Percentiles rank a stretch among this genome's conserved stretches.
Conservation (phyloP, 1,140 invertebrate species). For the Whitmania pigra region DNA sequence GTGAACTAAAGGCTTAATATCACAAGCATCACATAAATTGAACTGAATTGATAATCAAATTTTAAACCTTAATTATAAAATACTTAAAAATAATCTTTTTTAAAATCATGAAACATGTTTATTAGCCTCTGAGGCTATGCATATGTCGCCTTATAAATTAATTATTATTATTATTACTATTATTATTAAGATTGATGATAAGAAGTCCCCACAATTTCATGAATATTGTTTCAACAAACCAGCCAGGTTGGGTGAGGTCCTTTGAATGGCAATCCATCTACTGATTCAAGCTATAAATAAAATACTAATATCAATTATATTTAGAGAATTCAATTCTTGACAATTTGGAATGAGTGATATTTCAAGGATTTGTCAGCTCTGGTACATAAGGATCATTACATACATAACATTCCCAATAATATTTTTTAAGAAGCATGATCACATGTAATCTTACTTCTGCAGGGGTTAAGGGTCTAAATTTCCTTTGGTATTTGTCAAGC, state of each 20-base stretch:
- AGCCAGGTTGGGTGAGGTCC: conserved; percentile 9
- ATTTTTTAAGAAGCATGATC: not conserved
- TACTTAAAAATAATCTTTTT: too few relatives aligned
- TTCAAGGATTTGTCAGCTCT: not conserved
- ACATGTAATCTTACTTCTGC: not conserved
- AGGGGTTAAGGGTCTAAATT: not conserved
- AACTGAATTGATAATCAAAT: too few relatives aligned
- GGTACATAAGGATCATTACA: not conserved
- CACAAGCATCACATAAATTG: too few relatives aligned
- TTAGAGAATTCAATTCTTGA: not conserved
- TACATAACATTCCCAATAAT: too few relatives aligned
- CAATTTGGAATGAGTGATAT: not conserved
- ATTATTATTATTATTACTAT: too few relatives aligned
- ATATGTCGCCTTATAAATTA: too few relatives aligned
- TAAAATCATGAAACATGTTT: too few relatives aligned
- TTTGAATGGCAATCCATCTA: conserved; percentile 3
- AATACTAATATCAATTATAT: not conserved
- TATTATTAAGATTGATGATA: too few relatives aligned
- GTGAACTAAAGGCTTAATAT: too few relatives aligned
- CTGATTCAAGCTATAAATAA: not conserved
- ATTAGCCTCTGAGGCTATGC: too few relatives aligned
- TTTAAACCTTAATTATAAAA: too few relatives aligned
- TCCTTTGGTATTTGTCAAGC: conserved; percentile 15
- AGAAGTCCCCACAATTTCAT: too few relatives aligned
- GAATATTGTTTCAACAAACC: not conserved